Conservation (phyloP, 1,140 invertebrate species). For the Maniola jurtina region DNA sequence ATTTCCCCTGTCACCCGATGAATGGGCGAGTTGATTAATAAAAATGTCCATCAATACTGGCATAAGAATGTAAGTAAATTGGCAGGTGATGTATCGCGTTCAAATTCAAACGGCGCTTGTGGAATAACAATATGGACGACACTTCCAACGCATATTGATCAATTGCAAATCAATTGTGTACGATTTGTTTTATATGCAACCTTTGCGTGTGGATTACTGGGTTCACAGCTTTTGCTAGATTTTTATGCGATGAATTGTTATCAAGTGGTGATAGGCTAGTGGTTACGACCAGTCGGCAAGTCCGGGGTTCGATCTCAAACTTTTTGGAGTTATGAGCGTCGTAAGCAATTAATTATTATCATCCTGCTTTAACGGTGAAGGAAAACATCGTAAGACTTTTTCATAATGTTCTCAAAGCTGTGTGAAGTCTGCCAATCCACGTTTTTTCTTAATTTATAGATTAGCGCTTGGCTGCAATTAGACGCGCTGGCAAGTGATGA, state of each 20-base stretch:
- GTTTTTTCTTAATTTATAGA: too few relatives aligned
- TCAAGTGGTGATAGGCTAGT: too few relatives aligned
- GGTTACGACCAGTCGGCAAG: too few relatives aligned
- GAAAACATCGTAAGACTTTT: too few relatives aligned
- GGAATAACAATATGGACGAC: constrained; percentile 32
- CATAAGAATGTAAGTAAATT: constrained; percentile 40
- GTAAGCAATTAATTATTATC: too few relatives aligned
- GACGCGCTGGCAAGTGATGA: too few relatives aligned
- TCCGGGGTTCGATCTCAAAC: too few relatives aligned
- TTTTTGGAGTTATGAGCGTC: too few relatives aligned
- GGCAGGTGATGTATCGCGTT: constrained; percentile 37
- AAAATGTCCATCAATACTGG: constrained; percentile 37
- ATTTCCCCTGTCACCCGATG: constrained; percentile 23
- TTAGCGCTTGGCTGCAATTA: too few relatives aligned
- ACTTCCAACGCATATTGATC: constrained; percentile 35
- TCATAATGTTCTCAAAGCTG: too few relatives aligned
- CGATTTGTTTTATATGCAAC: constrained; percentile 29
- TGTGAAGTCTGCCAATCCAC: too few relatives aligned
- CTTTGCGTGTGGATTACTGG: constrained; percentile 21
- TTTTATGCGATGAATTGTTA: background rate
- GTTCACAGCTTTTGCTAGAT: background rate
- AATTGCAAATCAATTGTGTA: constrained; percentile 28
- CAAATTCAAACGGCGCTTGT: constrained; percentile 28
- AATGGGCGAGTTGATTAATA: constrained; percentile 35
- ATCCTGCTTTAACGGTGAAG: too few relatives aligned